phyloP scores from a whole-genome alignment of 1,140 invertebrate species.

The Zaprionus kolodkinae region DNA sequence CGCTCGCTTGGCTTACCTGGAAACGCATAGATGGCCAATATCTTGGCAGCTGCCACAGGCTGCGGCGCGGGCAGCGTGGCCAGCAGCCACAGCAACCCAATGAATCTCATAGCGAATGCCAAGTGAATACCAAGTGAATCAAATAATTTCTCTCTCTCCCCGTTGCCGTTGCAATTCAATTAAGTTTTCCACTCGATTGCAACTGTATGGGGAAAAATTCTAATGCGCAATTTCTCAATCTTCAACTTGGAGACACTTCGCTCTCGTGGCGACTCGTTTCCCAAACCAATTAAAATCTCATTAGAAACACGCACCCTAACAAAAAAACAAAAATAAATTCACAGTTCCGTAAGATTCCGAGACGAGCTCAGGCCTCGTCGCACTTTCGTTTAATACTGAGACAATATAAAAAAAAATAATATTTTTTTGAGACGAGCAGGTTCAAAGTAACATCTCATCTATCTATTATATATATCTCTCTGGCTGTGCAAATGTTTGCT shows the following conservation, averaged over 20 bases:
- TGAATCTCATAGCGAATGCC: background rate
- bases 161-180: constrained; percentile 18
- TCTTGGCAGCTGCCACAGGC: constrained; percentile 39
- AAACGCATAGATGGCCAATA: constrained; percentile 73
- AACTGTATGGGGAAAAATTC: constrained; percentile 3
- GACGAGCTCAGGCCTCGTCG: background rate
- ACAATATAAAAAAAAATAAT: background rate
- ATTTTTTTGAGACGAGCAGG: background rate
- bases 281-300: constrained; percentile 2
- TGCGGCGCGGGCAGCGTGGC: background rate
- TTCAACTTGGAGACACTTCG: background rate
- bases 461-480: background rate
- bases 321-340: background rate
- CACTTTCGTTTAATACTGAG: background rate
- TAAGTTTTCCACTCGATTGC: constrained; percentile 11
- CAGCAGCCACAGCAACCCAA: constrained; percentile 34
- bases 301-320: constrained; percentile 4
- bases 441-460: too few relatives aligned
- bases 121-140: background rate
- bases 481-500: background rate
- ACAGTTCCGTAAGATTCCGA: background rate
- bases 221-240: constrained; percentile 9
- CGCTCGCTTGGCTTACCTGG: constrained; percentile 47
- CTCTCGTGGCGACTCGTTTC: background rate
- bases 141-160: background rate